These are phyloP conservation scores for Marronus borbonicus DNA, from an alignment of 2,888 invertebrate species.

Conservation along the genomic window DNA sequence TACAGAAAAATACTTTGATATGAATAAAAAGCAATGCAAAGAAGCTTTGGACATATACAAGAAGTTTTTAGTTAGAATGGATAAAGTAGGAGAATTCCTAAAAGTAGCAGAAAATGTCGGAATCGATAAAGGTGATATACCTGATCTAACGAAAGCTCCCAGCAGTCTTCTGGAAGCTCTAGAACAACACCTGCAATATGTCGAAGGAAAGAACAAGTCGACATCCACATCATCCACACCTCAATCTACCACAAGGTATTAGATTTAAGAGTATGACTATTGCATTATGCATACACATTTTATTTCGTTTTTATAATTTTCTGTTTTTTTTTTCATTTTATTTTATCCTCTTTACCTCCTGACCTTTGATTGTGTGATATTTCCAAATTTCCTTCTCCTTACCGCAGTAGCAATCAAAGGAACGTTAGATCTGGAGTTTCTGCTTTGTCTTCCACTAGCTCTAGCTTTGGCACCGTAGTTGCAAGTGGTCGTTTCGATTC, in stretches of 20 bases:
- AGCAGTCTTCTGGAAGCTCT: conserved; percentile 97
- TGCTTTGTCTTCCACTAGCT: conserved; percentile 89
- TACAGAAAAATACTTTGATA: conserved; percentile 98
- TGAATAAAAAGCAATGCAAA: conserved; percentile 99
- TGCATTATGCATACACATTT: neutral
- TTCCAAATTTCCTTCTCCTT: conserved; percentile 55
- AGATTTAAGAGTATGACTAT: conserved; percentile 10
- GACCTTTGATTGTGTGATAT: conserved; percentile 22
- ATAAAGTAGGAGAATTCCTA: conserved; percentile 97
- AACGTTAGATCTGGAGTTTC: conserved; percentile 92
- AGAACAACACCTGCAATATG: conserved; percentile 93
- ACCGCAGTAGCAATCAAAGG: conserved; percentile 82
- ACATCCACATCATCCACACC: conserved; percentile 89
- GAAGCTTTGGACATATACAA: conserved; percentile 99
- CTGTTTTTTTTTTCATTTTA: conserved; percentile 55
- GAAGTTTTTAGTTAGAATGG: conserved; percentile 98
- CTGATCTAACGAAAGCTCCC: conserved; percentile 97
- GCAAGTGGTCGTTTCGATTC: conserved; percentile 67
- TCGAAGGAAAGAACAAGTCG: conserved; percentile 91
- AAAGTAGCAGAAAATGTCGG: conserved; percentile 94
- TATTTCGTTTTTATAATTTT: conserved; percentile 40
- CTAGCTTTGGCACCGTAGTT: conserved; percentile 89
- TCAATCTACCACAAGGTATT: conserved; percentile 85
- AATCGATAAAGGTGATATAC: conserved; percentile 98
- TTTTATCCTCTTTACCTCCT: conserved; percentile 51